Base-by-base conservation (phyloP, 2,888 invertebrate genomes). In the Ecliptopera silaceata region DNA sequence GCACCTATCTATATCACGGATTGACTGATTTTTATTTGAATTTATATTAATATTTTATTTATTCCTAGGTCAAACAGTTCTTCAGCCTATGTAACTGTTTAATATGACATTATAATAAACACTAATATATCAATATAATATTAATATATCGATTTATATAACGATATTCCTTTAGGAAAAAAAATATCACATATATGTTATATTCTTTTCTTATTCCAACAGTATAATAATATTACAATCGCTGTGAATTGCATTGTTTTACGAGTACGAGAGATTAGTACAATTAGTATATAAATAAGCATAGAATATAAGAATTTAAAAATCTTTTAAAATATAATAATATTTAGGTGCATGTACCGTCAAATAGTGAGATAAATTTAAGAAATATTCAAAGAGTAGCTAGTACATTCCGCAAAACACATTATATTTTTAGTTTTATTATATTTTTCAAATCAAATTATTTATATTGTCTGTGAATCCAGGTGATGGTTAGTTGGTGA, bases 201-300 rank as follows among this genome's bases (percentile, higher is more conserved):
- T 13, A 13, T 53, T 53, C 53, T 47, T 58, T 42, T 45, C 22
- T 44, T 42, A 39, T 53, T 51, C 49, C 52, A 51, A 39, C 11
- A 6, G 1, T 18, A 44, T n/a, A 5, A 31, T 29, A 32, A 8
- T 18, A 32, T 51, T 18, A 32, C 48, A 41, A 56, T 49, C 52
- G 63, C 60, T 60, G 63, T 60, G 57, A 63, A 58, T 47, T 45
- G 50, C 55, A 60, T 59, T 59, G 12, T 45, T 18, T 36, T 15
- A 36, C 10, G 15, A 36, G 15, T 36, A 15, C 15, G 36, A 36
- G 15, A 36, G 15, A 36, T 8, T 15, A 36, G 15, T 36, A 15
- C 36, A 36, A 36, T 36, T 36, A 8, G 6, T 15, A 36, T 36
- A 36, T 15, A 15, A 36, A 36, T 36, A 36, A 15, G 36, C 15